Percentiles rank a stretch among this genome's conserved stretches.
These are phyloP conservation scores for Ia io DNA, from an alignment of 2,113 vertebrate species.

Conservation along the genomic window DNA sequence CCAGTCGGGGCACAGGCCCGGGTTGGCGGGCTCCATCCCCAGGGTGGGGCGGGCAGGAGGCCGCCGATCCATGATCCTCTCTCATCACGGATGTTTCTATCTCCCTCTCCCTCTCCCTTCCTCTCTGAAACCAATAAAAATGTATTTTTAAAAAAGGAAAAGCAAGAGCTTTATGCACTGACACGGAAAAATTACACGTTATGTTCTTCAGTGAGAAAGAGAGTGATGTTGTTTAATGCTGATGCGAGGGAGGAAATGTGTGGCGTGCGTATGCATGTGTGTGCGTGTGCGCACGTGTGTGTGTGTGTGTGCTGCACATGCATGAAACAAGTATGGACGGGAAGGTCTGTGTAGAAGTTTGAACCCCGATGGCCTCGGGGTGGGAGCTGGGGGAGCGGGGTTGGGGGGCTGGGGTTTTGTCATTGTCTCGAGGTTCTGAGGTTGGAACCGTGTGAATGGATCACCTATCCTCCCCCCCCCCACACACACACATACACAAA, in stretches of 20 bases:
- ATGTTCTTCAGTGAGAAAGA: not conserved
- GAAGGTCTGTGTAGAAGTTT: not conserved
- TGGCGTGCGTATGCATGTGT: not conserved
- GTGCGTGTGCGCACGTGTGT: not conserved
- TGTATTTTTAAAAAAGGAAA: too few species aligned
- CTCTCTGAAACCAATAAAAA: too few species aligned
- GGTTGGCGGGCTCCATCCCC: too few species aligned
- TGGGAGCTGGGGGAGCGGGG: not conserved
- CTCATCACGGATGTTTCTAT: too few species aligned
- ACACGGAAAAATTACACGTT: not conserved
- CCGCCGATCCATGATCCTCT: too few species aligned
- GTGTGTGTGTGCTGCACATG: not conserved
- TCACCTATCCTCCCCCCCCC: accelerated
- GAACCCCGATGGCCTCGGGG: accelerated
- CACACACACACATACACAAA: not conserved
- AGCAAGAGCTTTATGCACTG: too few species aligned
- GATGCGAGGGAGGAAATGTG: too few species aligned
- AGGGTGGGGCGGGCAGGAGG: too few species aligned
- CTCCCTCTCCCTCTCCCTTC: too few species aligned
- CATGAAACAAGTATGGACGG: not conserved
- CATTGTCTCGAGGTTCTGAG: not conserved
- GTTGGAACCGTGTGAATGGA: not conserved
- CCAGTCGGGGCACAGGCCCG: too few species aligned
- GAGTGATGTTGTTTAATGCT: not conserved
- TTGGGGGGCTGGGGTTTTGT: too few species aligned